Evolutionary conservation across 2,888 invertebrate genomes (phyloP).

Genomic region (Molanna angustata): DNA sequence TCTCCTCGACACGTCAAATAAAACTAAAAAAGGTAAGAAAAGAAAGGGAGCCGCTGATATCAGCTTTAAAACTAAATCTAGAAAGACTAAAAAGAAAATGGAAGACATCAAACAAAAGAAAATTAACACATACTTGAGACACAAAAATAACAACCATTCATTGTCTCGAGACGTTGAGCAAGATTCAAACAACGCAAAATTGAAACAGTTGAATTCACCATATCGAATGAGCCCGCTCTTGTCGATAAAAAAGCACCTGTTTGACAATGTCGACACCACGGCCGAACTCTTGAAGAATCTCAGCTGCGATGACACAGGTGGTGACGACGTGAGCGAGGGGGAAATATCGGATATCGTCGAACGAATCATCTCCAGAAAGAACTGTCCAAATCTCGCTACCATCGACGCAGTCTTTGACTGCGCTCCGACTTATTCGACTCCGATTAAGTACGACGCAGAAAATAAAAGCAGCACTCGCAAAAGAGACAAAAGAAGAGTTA

Average conservation of each 20-base stretch:
- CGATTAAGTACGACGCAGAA: conserved; percentile 10
- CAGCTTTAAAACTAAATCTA: conserved; percentile 27
- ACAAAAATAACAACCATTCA: not conserved
- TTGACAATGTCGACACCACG: conserved; percentile 13
- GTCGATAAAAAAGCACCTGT: conserved; percentile 12
- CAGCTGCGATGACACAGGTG: conserved; percentile 37
- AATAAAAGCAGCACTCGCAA: not conserved
- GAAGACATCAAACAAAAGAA: not conserved
- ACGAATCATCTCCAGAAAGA: conserved; percentile 42
- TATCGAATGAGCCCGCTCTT: conserved; percentile 10
- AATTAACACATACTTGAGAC: not conserved
- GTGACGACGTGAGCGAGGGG: conserved; percentile 43
- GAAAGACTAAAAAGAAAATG: conserved; percentile 19
- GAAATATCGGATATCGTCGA: conserved; percentile 56
- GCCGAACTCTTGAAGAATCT: conserved; percentile 18
- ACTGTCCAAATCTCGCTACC: conserved; percentile 8
- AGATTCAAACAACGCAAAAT: not conserved
- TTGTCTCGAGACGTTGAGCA: not conserved
- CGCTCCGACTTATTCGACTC: conserved; percentile 20
- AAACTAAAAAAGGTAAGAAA: conserved; percentile 14
- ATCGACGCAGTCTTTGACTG: not conserved
- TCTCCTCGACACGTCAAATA: not conserved
- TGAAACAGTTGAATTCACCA: not conserved
- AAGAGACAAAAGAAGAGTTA: conserved; percentile 34
- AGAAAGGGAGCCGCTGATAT: conserved; percentile 23